Percentiles rank a stretch among this genome's conserved stretches.
Conservation (phyloP, 1,140 invertebrate genomes). For the Bombus sylvicola region DNA sequence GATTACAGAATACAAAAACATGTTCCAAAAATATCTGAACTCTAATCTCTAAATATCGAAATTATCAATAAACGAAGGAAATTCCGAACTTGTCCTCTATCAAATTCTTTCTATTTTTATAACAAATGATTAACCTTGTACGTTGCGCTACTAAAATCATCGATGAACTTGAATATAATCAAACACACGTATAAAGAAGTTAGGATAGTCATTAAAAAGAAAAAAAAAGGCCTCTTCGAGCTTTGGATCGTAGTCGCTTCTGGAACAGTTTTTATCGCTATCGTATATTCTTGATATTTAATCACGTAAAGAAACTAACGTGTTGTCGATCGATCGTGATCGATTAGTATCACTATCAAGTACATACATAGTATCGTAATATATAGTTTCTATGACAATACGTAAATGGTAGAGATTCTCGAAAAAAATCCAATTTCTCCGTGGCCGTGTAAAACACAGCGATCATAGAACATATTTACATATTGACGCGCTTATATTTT, state of each 20-base stretch:
- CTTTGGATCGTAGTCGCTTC: slow-evolving; percentile 4
- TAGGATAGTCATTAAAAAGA: neutral
- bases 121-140: neutral
- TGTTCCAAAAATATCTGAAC: too few species aligned
- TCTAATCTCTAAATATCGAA: neutral
- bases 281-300: slow-evolving; percentile 21
- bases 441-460: neutral
- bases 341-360: slow-evolving; percentile 13
- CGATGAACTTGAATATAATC: neutral
- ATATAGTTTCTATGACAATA: slow-evolving; percentile 51
- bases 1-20: neutral
- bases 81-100: too few species aligned
- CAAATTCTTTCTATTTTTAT: neutral
- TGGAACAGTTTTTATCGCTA: neutral
- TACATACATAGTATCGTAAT: slow-evolving; percentile 13
- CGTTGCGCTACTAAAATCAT: neutral
- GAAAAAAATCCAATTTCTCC: slow-evolving; percentile 12
- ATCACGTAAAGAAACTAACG: slow-evolving; percentile 11
- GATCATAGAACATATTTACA: slow-evolving; percentile 8
- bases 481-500: slow-evolving; percentile 48
- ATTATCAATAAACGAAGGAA: too few species aligned
- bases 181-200: neutral
- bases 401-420: slow-evolving; percentile 26
- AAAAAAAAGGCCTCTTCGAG: neutral
- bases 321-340: slow-evolving; percentile 25